Percentiles rank a stretch among this genome's conserved stretches.
Conservation (phyloP, 2,888 invertebrate species). For the Dryocosmus kuriphilus region DNA sequence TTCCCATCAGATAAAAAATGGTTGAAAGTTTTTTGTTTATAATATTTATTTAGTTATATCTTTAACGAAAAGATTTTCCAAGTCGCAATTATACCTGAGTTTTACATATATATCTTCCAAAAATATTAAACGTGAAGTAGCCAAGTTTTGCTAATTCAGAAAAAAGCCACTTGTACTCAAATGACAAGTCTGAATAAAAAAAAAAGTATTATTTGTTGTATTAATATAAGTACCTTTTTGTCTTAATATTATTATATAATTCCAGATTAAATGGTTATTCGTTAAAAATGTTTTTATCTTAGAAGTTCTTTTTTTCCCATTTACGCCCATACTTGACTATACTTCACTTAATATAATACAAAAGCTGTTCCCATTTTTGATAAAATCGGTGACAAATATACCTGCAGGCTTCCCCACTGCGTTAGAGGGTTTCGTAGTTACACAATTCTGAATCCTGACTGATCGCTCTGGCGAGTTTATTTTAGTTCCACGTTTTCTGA, state of each 20-base stretch:
- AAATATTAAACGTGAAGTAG: no score
- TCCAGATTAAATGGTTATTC: neutral
- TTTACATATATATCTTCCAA: no score
- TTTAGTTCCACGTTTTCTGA: conserved; percentile 5
- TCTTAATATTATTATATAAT: neutral
- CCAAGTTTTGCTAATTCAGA: no score
- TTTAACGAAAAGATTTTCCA: no score
- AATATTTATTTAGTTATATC: no score
- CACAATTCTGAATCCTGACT: conserved; percentile 12
- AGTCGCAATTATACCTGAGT: no score
- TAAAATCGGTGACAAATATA: neutral
- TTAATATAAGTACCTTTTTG: neutral
- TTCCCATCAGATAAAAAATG: no score
- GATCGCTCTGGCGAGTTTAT: conserved; percentile 15
- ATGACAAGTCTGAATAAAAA: no score
- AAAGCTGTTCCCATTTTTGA: neutral
- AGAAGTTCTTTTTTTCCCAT: neutral
- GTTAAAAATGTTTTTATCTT: neutral
- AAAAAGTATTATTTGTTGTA: no score
- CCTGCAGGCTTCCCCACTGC: neutral
- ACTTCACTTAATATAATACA: neutral
- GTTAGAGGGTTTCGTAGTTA: neutral
- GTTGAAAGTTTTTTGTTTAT: no score
- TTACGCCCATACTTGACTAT: neutral
- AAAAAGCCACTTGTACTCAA: no score